Evolutionary conservation across 1,140 invertebrate species (phyloP).

Genomic region (Akabosia matsudoensis): DNA sequence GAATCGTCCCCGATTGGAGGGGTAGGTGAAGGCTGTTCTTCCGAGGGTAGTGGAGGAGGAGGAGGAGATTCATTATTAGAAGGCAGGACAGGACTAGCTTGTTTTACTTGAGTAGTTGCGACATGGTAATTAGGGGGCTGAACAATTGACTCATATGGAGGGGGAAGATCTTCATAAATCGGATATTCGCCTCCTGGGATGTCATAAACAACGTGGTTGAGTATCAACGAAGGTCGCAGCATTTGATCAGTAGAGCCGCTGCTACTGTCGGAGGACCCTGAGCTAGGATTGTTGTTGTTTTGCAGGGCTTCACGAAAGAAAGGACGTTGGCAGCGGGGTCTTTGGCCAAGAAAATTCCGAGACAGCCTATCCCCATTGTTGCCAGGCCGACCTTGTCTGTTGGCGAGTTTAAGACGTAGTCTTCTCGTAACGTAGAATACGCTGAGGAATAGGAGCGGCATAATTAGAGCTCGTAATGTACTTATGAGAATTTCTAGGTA

Average conservation of each 20-base stretch:
- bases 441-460: slow-evolving; percentile 32
- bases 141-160: slow-evolving; percentile 26
- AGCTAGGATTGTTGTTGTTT: slow-evolving; percentile 9
- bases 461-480: slow-evolving; percentile 29
- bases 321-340: neutral
- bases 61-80: neutral
- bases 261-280: neutral
- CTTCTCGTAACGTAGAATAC: slow-evolving; percentile 33
- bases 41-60: no score
- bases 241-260: neutral
- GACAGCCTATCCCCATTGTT: neutral
- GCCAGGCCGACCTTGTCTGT: neutral
- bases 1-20: no score
- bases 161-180: slow-evolving; percentile 19
- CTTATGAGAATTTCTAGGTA: slow-evolving; percentile 26
- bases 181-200: slow-evolving; percentile 11
- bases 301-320: neutral
- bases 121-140: slow-evolving; percentile 26
- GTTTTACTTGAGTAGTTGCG: slow-evolving; percentile 7
- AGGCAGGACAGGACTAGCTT: neutral
- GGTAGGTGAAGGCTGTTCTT: no score
- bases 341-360: neutral
- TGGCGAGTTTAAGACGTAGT: slow-evolving; percentile 20
- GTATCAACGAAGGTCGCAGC: neutral
- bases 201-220: slow-evolving; percentile 28